Evolutionary conservation across 2,797 vertebrate species (phyloP).

Genomic region (Hemibagrus guttatus): DNA sequence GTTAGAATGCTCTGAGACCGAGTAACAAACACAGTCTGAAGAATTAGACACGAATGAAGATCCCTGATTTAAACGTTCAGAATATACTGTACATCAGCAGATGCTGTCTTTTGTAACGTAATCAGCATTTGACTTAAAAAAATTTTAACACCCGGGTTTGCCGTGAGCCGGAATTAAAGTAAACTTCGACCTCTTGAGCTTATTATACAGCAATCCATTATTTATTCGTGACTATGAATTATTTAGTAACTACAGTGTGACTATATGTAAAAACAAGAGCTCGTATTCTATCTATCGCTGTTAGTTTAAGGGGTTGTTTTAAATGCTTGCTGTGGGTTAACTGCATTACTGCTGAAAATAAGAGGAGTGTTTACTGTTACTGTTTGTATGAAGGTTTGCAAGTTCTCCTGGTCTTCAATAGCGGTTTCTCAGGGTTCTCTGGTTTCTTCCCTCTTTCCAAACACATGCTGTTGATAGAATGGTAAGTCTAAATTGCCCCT

Average conservation of each 20-base stretch:
- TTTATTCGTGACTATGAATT: not conserved
- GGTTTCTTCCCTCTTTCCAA: not conserved
- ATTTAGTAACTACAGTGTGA: not conserved
- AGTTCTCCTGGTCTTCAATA: not conserved
- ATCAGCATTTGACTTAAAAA: not conserved
- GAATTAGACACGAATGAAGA: not conserved
- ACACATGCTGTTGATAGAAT: not conserved
- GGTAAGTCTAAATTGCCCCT: not conserved
- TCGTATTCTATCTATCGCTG: not conserved
- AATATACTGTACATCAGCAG: not conserved
- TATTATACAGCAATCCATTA: not conserved
- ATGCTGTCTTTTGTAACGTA: not conserved
- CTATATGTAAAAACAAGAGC: not conserved
- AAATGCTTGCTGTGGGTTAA: not conserved
- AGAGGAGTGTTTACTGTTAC: not conserved
- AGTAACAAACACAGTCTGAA: not conserved
- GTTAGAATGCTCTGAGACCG: not conserved
- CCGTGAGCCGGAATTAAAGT: not conserved
- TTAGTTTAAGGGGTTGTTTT: not conserved
- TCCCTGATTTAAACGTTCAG: not conserved
- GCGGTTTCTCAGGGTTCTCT: not conserved
- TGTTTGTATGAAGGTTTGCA: not conserved
- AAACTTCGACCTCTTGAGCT: not conserved
- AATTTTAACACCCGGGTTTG: not conserved
- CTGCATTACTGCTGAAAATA: not conserved